A percentile compares a stretch with the other conserved stretches of the same genome.
These are phyloP conservation scores for Drosophila demipolita DNA, from an alignment of 2,888 invertebrate species.

Conservation along the genomic window DNA sequence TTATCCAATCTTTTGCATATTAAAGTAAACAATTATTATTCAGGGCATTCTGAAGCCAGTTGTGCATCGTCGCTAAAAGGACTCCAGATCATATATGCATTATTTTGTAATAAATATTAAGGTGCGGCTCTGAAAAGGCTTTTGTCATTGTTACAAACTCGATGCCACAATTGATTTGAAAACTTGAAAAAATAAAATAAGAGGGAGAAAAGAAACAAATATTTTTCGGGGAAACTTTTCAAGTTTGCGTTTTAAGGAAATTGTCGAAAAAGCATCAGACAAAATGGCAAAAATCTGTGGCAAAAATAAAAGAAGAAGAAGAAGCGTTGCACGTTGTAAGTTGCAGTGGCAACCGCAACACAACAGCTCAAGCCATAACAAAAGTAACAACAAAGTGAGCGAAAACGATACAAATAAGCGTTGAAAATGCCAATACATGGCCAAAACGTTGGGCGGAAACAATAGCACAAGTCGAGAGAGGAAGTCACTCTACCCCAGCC, in stretches of 20 bases:
- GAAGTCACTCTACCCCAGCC: background rate
- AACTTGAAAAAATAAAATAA: slow-evolving; percentile 34
- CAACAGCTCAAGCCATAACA: slow-evolving; percentile 43
- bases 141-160: slow-evolving; percentile 51
- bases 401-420: slow-evolving; percentile 78
- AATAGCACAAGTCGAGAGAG: slow-evolving; percentile 33
- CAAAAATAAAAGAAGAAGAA: slow-evolving; percentile 9
- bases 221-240: slow-evolving; percentile 60
- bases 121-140: slow-evolving; percentile 37
- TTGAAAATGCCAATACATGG: slow-evolving; percentile 76
- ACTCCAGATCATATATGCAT: slow-evolving; percentile 9
- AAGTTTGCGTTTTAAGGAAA: slow-evolving; percentile 74
- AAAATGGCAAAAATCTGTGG: slow-evolving; percentile 51
- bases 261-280: slow-evolving; percentile 53
- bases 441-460: slow-evolving; percentile 58
- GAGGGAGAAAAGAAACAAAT: slow-evolving; percentile 31
- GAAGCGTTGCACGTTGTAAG: slow-evolving; percentile 49
- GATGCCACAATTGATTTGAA: slow-evolving; percentile 62
- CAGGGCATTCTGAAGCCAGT: slow-evolving; percentile 55
- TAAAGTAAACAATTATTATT: background rate
- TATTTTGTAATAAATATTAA: slow-evolving; percentile 41
- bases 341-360: slow-evolving; percentile 62
- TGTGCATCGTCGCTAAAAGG: slow-evolving; percentile 30
- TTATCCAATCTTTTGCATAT: background rate
- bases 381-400: slow-evolving; percentile 73